These are phyloP conservation scores for Camelus bactrianus DNA, from an alignment of 2,113 vertebrate genomes.

Conservation along the genomic window DNA sequence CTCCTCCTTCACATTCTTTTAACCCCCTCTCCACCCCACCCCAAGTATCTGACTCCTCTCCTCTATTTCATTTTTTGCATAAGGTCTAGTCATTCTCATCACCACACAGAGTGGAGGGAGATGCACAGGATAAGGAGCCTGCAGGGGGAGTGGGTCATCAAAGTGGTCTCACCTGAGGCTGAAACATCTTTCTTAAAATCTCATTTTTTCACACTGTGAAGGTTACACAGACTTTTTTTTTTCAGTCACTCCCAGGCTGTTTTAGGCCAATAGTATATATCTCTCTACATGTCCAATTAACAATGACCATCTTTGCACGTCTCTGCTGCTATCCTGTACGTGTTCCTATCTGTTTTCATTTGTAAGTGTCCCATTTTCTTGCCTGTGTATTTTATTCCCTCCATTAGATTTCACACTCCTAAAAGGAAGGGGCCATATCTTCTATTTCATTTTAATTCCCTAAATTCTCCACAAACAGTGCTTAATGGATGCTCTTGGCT, in stretches of 20 bases:
- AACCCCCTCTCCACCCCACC: neutral
- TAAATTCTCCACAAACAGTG: conserved; percentile 68
- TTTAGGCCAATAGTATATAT: neutral
- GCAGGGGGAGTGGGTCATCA: neutral
- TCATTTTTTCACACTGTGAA: neutral
- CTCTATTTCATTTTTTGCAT: neutral
- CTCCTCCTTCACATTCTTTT: neutral
- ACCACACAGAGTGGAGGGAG: neutral
- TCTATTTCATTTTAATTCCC: conserved; percentile 77
- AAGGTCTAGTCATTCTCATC: neutral
- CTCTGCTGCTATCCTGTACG: conserved; percentile 35
- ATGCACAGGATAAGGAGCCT: neutral
- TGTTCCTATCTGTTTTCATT: conserved; percentile 72
- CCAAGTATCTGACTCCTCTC: neutral
- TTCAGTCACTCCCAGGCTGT: neutral
- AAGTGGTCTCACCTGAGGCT: neutral
- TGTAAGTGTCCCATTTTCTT: conserved; percentile 72
- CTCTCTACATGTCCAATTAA: conserved; percentile 60
- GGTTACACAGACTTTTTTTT: neutral
- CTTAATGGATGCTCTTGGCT: conserved; percentile 66
- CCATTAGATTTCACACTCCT: conserved; percentile 67
- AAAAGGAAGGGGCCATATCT: conserved; percentile 52
- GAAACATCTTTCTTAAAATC: neutral
- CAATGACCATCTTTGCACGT: neutral
- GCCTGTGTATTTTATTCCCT: conserved; percentile 72